Evolutionary conservation across 2,888 invertebrate genomes (phyloP).

Genomic region (Ctena decussata): DNA sequence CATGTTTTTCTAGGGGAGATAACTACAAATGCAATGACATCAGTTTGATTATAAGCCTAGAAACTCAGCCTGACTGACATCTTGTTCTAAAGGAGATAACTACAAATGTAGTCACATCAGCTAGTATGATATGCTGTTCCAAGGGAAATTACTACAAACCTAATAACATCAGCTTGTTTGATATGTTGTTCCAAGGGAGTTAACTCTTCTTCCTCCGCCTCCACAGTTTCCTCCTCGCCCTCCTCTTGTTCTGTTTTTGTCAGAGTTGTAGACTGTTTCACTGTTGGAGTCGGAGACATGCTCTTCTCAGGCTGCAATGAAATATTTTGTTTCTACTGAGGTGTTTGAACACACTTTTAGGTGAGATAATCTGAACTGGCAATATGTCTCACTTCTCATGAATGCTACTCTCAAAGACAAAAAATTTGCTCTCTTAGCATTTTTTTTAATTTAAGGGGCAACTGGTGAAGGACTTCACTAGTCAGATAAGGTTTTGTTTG

Average conservation of each 20-base stretch:
- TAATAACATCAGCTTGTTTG: slow-evolving; percentile 79
- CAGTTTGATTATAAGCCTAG: no score
- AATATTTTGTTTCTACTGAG: no score
- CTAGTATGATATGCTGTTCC: background rate
- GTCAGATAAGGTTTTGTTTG: no score
- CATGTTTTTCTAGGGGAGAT: background rate
- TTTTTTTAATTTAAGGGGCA: no score
- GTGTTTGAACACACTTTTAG: no score
- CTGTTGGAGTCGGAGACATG: slow-evolving; percentile 51
- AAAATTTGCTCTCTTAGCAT: no score
- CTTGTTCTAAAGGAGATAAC: background rate
- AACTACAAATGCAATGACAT: no score
- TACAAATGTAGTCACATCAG: background rate
- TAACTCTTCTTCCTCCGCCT: slow-evolving; percentile 62
- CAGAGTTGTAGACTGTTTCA: slow-evolving; percentile 62
- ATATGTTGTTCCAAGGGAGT: slow-evolving; percentile 80
- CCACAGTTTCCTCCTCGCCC: slow-evolving; percentile 50
- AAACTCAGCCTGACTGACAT: slow-evolving; percentile 65
- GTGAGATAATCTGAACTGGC: no score
- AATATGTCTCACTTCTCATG: no score
- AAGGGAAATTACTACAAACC: slow-evolving; percentile 62
- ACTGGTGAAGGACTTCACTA: no score
- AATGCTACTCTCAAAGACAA: no score
- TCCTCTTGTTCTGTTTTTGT: slow-evolving; percentile 48
- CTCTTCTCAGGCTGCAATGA: slow-evolving; percentile 20